phyloP scores from a whole-genome alignment of 2,888 invertebrate genomes.

The Rotaria socialis region DNA sequence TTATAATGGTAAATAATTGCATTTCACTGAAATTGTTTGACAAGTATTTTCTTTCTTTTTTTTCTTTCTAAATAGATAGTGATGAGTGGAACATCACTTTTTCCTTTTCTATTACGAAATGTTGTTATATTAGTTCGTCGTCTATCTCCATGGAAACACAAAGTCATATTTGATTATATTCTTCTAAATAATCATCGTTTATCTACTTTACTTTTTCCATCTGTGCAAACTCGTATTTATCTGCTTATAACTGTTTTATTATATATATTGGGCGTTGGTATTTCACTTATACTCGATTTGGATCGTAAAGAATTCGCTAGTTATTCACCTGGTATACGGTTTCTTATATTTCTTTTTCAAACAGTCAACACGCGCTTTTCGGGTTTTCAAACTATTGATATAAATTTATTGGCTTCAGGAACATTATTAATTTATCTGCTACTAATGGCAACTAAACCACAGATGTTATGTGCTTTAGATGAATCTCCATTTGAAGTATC shows the following conservation, averaged over 20 bases:
- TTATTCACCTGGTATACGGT: background rate
- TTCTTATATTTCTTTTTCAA: background rate
- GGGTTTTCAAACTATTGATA: background rate
- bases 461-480: background rate
- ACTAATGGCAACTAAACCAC: background rate
- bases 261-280: background rate
- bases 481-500: constrained; percentile 3
- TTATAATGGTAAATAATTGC: background rate
- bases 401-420: background rate
- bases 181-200: background rate
- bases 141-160: background rate
- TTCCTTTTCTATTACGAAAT: background rate
- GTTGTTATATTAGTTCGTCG: background rate
- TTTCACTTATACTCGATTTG: background rate
- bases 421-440: background rate
- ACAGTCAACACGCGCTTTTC: background rate
- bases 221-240: constrained; percentile 32
- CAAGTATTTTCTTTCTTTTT: background rate
- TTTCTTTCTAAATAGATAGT: background rate
- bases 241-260: background rate
- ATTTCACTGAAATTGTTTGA: background rate
- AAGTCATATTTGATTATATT: constrained; percentile 20
- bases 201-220: background rate
- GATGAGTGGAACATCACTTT: background rate
- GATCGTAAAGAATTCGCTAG: background rate